Evolutionary conservation across 1,140 invertebrate genomes (phyloP).

Genomic region (Archegozetes longisetosus): DNA sequence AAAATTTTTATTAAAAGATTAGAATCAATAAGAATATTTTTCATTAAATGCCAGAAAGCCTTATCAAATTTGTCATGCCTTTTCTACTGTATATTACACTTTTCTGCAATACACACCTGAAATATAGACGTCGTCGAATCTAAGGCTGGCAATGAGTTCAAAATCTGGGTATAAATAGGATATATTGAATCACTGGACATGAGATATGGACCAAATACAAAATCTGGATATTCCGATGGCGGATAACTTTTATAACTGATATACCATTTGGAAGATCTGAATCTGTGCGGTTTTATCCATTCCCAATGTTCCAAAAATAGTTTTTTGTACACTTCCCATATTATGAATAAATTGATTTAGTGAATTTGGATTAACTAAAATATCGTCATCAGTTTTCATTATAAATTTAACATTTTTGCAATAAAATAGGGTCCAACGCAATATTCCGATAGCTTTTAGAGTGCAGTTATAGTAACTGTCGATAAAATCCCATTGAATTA

Average conservation of each 20-base stretch:
- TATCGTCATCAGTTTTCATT: slow-evolving; percentile 69
- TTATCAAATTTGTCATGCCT: too few relatives aligned
- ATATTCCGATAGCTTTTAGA: slow-evolving; percentile 26
- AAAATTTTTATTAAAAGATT: too few relatives aligned
- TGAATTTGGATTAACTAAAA: slow-evolving; percentile 50
- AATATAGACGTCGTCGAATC: too few relatives aligned
- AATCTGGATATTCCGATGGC: slow-evolving; percentile 20
- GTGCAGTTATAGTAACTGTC: slow-evolving; percentile 29
- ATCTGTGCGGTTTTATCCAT: slow-evolving; percentile 31
- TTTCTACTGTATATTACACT: too few relatives aligned
- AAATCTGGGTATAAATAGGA: too few relatives aligned
- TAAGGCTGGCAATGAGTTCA: too few relatives aligned
- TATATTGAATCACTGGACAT: slow-evolving; percentile 41
- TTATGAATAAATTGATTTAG: slow-evolving; percentile 15
- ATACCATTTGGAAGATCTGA: slow-evolving; percentile 41
- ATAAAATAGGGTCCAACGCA: slow-evolving; percentile 38
- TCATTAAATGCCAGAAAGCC: too few relatives aligned
- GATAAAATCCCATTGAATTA: slow-evolving; percentile 23
- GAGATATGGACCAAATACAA: slow-evolving; percentile 24
- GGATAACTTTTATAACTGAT: slow-evolving; percentile 19
- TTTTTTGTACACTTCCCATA: slow-evolving; percentile 63
- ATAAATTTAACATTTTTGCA: slow-evolving; percentile 48
- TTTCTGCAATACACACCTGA: too few relatives aligned
- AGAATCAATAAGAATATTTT: too few relatives aligned
- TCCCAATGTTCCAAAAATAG: slow-evolving; percentile 29